phyloP scores from a whole-genome alignment of 2,113 vertebrate genomes.

The Merops nubicus region DNA sequence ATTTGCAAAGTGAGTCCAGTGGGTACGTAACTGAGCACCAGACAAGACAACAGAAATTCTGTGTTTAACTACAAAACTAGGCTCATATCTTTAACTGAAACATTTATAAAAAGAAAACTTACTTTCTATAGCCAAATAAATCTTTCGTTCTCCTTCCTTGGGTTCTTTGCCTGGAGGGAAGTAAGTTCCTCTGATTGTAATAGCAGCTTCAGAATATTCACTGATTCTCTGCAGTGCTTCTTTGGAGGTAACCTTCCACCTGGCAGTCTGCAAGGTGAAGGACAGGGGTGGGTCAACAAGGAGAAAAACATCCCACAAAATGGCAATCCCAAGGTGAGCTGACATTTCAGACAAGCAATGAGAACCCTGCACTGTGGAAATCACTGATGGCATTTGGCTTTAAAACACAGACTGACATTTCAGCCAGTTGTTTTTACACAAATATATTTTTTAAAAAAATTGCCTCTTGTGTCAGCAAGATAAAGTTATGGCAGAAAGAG shows the following conservation, averaged over 20 bases:
- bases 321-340: not conserved
- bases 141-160: slow-evolving; percentile 97
- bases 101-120: slow-evolving; percentile 53
- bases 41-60: not conserved
- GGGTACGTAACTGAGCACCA: not conserved
- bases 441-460: not conserved
- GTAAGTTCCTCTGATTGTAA: slow-evolving; percentile 98
- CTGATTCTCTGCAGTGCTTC: slow-evolving; percentile 97
- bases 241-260: slow-evolving; percentile 99
- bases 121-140: slow-evolving; percentile 99
- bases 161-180: slow-evolving; percentile 98
- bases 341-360: not conserved
- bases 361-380: not conserved
- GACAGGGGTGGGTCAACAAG: not conserved
- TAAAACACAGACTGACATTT: not conserved
- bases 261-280: slow-evolving; percentile 86
- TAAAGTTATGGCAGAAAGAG: not conserved
- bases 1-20: not conserved
- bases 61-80: not conserved
- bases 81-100: not conserved
- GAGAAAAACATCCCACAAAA: not conserved
- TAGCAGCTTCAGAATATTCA: slow-evolving; percentile 98
- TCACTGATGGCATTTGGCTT: rapidly evolving
- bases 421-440: not conserved
- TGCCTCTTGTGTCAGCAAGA: not conserved